Conservation (phyloP, 2,888 invertebrate species). For the Volucella bombylans region DNA sequence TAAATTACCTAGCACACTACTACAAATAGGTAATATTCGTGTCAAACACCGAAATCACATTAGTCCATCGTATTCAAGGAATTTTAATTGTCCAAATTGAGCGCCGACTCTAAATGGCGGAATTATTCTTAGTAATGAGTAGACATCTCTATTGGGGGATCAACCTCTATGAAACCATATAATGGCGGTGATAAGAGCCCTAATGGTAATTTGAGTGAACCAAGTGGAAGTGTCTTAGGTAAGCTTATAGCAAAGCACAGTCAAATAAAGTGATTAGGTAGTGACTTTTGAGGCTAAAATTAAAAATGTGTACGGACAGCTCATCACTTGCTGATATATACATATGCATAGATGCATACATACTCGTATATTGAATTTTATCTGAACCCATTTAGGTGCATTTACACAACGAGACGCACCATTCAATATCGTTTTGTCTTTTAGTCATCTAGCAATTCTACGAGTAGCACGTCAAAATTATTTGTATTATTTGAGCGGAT, state of each 20-base stretch:
- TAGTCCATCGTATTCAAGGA: constrained; percentile 42
- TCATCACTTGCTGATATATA: not conserved
- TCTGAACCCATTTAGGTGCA: constrained; percentile 7
- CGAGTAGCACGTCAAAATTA: constrained; percentile 43
- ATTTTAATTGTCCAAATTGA: constrained; percentile 41
- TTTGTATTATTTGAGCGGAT: constrained; percentile 30
- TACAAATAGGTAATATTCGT: constrained; percentile 34
- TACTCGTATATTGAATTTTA: not conserved
- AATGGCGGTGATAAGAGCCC: constrained; percentile 32
- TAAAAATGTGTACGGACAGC: not conserved
- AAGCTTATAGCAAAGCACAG: constrained; percentile 17
- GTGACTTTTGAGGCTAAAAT: not conserved
- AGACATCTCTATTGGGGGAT: constrained; percentile 43
- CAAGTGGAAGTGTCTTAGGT: not conserved
- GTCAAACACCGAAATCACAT: constrained; percentile 63
- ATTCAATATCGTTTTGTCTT: constrained; percentile 31
- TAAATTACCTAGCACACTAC: constrained; percentile 41
- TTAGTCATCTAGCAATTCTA: constrained; percentile 25
- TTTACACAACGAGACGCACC: constrained; percentile 57
- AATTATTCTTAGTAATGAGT: constrained; percentile 43
- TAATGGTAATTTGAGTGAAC: constrained; percentile 37
- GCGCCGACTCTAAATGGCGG: constrained; percentile 33
- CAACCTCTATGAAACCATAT: constrained; percentile 1
- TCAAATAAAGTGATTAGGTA: not conserved
- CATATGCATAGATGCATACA: not conserved